A percentile compares a stretch with the other conserved stretches of the same genome.
Conservation (phyloP, 2,113 vertebrate species). For the Aviceda subcristata region DNA sequence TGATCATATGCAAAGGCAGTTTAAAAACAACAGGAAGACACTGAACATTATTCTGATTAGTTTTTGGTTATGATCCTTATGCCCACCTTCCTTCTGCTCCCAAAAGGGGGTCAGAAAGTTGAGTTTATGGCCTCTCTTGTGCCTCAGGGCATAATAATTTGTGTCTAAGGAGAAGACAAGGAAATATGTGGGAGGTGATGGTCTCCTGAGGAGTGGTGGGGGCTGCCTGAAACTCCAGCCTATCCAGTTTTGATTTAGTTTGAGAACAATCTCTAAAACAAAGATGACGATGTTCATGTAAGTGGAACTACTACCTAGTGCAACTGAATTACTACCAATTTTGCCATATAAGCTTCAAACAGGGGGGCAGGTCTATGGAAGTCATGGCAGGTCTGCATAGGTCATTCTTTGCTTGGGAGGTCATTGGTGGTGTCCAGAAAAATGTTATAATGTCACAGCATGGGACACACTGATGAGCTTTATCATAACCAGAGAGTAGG, state of each 20-base stretch:
- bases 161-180: background rate
- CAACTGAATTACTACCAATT: background rate
- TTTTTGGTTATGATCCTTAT: background rate
- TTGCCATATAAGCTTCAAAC: background rate
- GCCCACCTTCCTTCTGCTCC: background rate
- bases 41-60: background rate
- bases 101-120: background rate
- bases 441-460: background rate
- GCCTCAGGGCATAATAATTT: background rate
- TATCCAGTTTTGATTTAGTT: background rate
- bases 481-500: accelerated
- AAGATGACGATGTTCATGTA: background rate
- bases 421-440: background rate
- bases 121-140: background rate
- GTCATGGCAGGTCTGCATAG: background rate
- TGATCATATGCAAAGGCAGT: background rate
- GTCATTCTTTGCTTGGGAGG: background rate
- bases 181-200: background rate
- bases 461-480: background rate
- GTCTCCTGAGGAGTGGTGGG: background rate
- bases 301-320: background rate
- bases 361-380: background rate
- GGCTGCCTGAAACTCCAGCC: background rate
- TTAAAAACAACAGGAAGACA: background rate
- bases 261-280: background rate